Conservation (phyloP, 2,888 invertebrate genomes). For the Agrilus mali region DNA sequence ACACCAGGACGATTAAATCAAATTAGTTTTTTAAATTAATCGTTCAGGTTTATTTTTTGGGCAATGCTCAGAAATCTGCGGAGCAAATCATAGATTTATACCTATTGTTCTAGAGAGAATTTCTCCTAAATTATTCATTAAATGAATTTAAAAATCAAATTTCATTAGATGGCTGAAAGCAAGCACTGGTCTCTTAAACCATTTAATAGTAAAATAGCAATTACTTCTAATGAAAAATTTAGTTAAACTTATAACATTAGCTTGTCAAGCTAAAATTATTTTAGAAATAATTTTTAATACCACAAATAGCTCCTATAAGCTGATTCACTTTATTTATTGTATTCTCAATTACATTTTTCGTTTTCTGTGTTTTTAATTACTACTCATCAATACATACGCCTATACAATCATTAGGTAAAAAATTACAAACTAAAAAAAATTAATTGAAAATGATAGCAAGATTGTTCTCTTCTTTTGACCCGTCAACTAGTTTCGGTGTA, state of each 20-base stretch:
- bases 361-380: constrained; percentile 41
- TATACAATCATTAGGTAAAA: constrained; percentile 24
- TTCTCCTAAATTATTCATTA: constrained; percentile 41
- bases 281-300: constrained; percentile 49
- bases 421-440: constrained; percentile 22
- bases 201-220: constrained; percentile 47
- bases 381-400: constrained; percentile 32
- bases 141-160: constrained; percentile 41
- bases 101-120: constrained; percentile 56
- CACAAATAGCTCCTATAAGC: constrained; percentile 53
- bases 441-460: constrained; percentile 54
- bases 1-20: constrained; percentile 53
- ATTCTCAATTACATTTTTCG: constrained; percentile 33
- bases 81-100: constrained; percentile 69
- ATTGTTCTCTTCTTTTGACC: constrained; percentile 56
- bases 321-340: constrained; percentile 35
- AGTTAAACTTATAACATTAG: constrained; percentile 46
- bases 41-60: constrained; percentile 56
- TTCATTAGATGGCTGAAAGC: constrained; percentile 55
- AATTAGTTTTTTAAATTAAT: constrained; percentile 46
- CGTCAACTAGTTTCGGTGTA: constrained; percentile 39
- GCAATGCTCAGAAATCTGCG: constrained; percentile 75
- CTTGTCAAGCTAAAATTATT: constrained; percentile 57
- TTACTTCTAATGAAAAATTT: constrained; percentile 49
- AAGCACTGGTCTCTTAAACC: constrained; percentile 62